A percentile compares a stretch with the other conserved stretches of the same genome.
phyloP scores from a whole-genome alignment of 2,797 vertebrate genomes.

The Aldrovandia affinis region DNA sequence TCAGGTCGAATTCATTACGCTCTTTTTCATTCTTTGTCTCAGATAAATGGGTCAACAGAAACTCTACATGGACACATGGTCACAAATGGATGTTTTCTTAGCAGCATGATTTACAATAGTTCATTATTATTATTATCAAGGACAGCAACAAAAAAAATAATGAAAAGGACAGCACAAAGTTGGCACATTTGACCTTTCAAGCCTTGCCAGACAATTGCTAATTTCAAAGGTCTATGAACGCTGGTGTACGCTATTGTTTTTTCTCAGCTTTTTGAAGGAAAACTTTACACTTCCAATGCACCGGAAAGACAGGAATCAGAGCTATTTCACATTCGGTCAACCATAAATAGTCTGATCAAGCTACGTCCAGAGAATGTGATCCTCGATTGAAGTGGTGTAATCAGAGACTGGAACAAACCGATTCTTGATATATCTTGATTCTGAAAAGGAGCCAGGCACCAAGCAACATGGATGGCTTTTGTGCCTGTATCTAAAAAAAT shows the following conservation, averaged over 20 bases:
- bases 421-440: not conserved
- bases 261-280: constrained; percentile 45
- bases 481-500: constrained; percentile 25
- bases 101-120: constrained; percentile 43
- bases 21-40: constrained; percentile 43
- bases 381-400: not conserved
- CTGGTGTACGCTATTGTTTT: constrained; percentile 68
- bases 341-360: not conserved
- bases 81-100: constrained; percentile 49
- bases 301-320: not conserved
- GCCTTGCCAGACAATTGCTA: constrained; percentile 27
- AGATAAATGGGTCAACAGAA: constrained; percentile 20
- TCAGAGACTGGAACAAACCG: not conserved
- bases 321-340: not conserved
- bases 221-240: constrained; percentile 59
- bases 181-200: constrained; percentile 63
- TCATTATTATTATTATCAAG: constrained; percentile 52
- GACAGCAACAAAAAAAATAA: constrained; percentile 47
- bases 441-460: not conserved
- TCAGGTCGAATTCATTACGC: constrained; percentile 67
- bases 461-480: constrained; percentile 19
- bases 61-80: constrained; percentile 17
- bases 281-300: constrained; percentile 20
- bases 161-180: constrained; percentile 67
- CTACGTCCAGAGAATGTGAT: not conserved